Conservation (phyloP, 2,113 vertebrate genomes). For the Toxotes chatareus region DNA sequence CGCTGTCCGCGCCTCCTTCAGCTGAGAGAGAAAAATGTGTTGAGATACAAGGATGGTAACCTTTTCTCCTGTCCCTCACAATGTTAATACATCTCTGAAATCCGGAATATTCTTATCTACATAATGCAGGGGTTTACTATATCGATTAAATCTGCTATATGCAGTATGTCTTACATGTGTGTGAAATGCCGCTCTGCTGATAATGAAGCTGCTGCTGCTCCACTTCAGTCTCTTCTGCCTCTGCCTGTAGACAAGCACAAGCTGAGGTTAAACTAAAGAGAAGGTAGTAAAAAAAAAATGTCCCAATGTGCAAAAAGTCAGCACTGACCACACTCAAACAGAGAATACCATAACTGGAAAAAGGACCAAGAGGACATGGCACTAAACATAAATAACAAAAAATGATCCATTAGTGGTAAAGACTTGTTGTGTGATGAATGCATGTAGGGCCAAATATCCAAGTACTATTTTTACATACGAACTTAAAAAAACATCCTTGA, state of each 20-base stretch:
- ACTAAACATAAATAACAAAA: too few species aligned
- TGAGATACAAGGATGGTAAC: neutral
- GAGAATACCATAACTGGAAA: neutral
- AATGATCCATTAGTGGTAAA: too few species aligned
- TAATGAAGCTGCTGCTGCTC: conserved; percentile 93
- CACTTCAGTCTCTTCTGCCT: conserved; percentile 91
- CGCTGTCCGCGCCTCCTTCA: conserved; percentile 91
- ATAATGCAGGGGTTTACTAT: neutral
- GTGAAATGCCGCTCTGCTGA: conserved; percentile 87
- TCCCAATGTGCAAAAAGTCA: too few species aligned
- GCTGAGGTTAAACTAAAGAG: neutral
- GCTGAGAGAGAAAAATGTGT: conserved; percentile 75
- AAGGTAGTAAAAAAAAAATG: neutral
- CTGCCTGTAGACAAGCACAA: conserved; percentile 83
- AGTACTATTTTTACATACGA: neutral
- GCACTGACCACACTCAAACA: neutral
- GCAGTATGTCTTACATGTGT: conserved; percentile 87
- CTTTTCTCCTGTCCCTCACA: neutral
- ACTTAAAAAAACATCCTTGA: neutral
- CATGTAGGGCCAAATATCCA: neutral
- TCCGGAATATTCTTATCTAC: neutral
- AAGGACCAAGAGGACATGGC: too few species aligned
- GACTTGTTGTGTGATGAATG: too few species aligned
- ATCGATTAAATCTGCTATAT: neutral
- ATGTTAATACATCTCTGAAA: neutral